Conservation (phyloP, 2,797 vertebrate species). For the Podargus strigoides region DNA sequence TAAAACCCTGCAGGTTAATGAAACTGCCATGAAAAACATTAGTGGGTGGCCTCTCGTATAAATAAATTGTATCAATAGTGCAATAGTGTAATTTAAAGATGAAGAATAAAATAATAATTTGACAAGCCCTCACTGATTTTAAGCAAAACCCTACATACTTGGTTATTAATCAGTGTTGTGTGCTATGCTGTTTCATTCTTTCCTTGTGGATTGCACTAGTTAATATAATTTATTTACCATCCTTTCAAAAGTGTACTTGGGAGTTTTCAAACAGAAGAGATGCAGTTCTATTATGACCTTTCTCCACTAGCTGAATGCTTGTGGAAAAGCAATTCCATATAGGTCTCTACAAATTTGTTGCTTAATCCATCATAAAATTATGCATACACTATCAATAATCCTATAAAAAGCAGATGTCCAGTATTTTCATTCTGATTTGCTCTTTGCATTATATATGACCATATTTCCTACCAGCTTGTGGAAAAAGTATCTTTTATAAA, state of each 20-base stretch:
- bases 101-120: neutral
- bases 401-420: neutral
- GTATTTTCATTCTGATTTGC: neutral
- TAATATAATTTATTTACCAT: neutral
- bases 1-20: neutral
- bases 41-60: neutral
- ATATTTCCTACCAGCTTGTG: neutral
- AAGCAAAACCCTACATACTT: neutral
- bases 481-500: neutral
- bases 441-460: neutral
- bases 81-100: neutral
- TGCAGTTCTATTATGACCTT: neutral
- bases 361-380: conserved; percentile 3
- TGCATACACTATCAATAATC: neutral
- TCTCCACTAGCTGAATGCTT: neutral
- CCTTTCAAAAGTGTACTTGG: neutral
- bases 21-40: neutral
- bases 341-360: neutral
- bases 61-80: neutral
- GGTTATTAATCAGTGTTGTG: neutral
- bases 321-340: neutral
- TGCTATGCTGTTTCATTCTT: neutral
- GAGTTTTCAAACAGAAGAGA: neutral
- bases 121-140: neutral
- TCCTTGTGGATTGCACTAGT: neutral